phyloP scores from a whole-genome alignment of 2,113 vertebrate genomes.

The Corvus hawaiiensis region DNA sequence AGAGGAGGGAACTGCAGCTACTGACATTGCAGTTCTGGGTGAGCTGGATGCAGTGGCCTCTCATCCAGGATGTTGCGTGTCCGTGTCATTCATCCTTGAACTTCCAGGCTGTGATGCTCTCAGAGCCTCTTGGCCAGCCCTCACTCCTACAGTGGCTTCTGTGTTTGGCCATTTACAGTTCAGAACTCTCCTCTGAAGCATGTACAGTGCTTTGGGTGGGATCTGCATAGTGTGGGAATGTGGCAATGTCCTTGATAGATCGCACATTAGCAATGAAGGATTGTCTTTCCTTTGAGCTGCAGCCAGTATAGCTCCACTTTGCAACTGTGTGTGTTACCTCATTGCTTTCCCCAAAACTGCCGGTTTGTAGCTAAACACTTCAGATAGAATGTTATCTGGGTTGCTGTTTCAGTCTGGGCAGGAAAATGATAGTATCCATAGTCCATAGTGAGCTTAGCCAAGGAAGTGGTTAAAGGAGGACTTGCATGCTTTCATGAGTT shows the following conservation, averaged over 20 bases:
- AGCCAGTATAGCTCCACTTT: background rate
- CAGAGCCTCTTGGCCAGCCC: background rate
- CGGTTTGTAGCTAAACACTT: background rate
- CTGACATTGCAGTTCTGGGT: background rate
- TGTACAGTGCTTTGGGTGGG: background rate
- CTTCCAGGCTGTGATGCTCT: background rate
- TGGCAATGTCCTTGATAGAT: background rate
- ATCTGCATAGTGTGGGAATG: background rate
- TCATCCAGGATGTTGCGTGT: background rate
- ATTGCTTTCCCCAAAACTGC: background rate
- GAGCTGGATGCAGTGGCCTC: background rate
- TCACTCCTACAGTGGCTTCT: background rate
- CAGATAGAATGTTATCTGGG: background rate
- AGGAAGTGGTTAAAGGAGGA: background rate
- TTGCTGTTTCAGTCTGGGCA: background rate
- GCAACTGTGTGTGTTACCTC: background rate
- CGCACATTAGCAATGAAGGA: background rate
- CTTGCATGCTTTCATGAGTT: background rate
- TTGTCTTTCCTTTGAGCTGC: background rate
- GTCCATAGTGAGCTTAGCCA: background rate
- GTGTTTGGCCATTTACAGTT: background rate
- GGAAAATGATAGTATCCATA: background rate
- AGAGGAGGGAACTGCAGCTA: background rate
- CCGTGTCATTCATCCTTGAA: background rate
- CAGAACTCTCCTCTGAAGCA: background rate